A percentile compares a stretch with the other conserved stretches of the same genome.
These are phyloP conservation scores for Alfaro cultratus DNA, from an alignment of 2,797 vertebrate genomes.

Conservation along the genomic window DNA sequence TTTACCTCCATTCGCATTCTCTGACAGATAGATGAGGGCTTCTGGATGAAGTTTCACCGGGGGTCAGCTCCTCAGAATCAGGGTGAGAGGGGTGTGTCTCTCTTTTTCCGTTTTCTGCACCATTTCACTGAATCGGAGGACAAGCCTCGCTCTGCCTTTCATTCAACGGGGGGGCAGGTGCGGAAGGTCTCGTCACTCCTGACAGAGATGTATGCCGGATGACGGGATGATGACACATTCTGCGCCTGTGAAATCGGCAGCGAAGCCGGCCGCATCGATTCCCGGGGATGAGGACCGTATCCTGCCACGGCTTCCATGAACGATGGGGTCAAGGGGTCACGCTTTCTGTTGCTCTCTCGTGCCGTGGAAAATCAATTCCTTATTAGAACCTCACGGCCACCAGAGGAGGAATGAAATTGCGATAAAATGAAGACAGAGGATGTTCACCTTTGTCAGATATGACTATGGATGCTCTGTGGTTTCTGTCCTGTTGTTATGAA, in stretches of 20 bases:
- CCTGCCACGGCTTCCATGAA: slow-evolving; percentile 59
- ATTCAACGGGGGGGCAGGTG: slow-evolving; percentile 35
- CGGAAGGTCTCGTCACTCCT: slow-evolving; percentile 54
- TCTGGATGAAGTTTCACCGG: slow-evolving; percentile 71
- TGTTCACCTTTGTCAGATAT: slow-evolving; percentile 70
- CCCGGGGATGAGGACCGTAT: slow-evolving; percentile 59
- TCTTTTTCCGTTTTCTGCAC: slow-evolving; percentile 73
- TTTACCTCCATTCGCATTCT: slow-evolving; percentile 67
- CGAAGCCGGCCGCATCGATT: slow-evolving; percentile 68
- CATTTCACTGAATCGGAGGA: slow-evolving; percentile 77
- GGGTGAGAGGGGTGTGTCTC: slow-evolving; percentile 45
- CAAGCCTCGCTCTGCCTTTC: slow-evolving; percentile 56
- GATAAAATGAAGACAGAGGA: slow-evolving; percentile 77
- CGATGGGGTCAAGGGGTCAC: slow-evolving; percentile 75
- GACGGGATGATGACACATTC: slow-evolving; percentile 70
- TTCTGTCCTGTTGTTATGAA: slow-evolving; percentile 66
- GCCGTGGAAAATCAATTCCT: slow-evolving; percentile 74
- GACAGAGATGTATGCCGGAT: slow-evolving; percentile 57
- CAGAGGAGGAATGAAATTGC: slow-evolving; percentile 42
- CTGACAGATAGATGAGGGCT: slow-evolving; percentile 74
- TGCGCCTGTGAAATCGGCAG: slow-evolving; percentile 48
- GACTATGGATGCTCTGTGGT: slow-evolving; percentile 68
- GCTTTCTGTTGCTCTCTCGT: slow-evolving; percentile 41
- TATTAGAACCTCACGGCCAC: slow-evolving; percentile 77
- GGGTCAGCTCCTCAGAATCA: slow-evolving; percentile 62